phyloP scores from a whole-genome alignment of 2,113 vertebrate genomes.

The Nipponia nippon region DNA sequence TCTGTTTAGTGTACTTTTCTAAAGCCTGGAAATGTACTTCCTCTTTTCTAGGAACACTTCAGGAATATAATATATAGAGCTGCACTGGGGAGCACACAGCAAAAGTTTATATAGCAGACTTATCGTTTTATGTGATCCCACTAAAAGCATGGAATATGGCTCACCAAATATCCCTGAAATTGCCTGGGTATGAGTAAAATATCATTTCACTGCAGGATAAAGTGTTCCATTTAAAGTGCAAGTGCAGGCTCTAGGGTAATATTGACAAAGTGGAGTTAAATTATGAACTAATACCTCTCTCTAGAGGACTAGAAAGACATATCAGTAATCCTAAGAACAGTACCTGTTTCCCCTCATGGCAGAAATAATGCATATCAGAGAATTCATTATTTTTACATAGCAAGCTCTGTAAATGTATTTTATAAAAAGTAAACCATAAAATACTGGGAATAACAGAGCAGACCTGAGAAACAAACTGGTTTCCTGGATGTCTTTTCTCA shows the following conservation, averaged over 20 bases:
- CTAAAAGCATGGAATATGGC: conserved; percentile 6
- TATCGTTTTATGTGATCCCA: conserved; percentile 14
- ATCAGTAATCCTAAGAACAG: background rate
- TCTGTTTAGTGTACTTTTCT: background rate
- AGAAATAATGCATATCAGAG: background rate
- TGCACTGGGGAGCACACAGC: background rate
- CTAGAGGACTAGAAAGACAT: background rate
- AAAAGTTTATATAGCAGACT: background rate
- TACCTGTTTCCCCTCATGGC: background rate
- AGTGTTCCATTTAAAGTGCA: conserved; percentile 21
- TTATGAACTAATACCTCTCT: conserved; percentile 14
- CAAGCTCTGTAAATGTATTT: background rate
- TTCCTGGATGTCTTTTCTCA: background rate
- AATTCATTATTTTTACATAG: background rate
- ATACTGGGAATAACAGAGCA: background rate
- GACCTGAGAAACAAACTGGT: background rate
- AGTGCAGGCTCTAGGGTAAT: background rate
- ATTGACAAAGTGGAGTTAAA: conserved; percentile 19
- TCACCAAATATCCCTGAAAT: conserved; percentile 20
- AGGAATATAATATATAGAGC: background rate
- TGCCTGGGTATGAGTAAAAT: background rate
- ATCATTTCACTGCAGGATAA: conserved; percentile 19
- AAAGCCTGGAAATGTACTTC: background rate
- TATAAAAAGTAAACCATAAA: background rate
- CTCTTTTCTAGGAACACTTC: background rate